These are phyloP conservation scores for Embidobia sp. DNA, from an alignment of 2,888 invertebrate species.

Conservation along the genomic window DNA sequence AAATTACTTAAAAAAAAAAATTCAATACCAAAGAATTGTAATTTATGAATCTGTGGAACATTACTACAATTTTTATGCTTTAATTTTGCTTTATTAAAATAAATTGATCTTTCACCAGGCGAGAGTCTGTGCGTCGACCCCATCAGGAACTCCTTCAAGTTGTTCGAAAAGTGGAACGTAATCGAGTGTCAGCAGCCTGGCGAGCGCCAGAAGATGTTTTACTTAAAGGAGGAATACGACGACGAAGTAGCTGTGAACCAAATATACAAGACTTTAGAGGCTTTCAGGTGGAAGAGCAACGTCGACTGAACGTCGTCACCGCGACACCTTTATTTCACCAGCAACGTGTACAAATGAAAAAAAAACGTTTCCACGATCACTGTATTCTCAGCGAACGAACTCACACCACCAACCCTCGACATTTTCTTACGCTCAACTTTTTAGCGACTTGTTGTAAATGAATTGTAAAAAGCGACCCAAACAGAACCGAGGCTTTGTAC, in stretches of 20 bases:
- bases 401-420: not conserved
- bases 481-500: too few species aligned
- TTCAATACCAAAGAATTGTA: too few species aligned
- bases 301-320: slow-evolving; percentile 69
- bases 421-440: slow-evolving; percentile 43
- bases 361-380: not conserved
- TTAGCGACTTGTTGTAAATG: slow-evolving; percentile 29
- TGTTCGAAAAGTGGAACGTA: slow-evolving; percentile 91
- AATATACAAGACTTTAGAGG: slow-evolving; percentile 75
- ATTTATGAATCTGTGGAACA: too few species aligned
- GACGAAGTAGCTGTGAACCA: slow-evolving; percentile 72
- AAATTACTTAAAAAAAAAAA: slow-evolving; percentile 14
- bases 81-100: too few species aligned
- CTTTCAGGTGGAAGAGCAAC: slow-evolving; percentile 77
- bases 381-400: not conserved
- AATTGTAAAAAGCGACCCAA: too few species aligned
- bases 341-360: slow-evolving; percentile 13
- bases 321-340: slow-evolving; percentile 1
- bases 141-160: slow-evolving; percentile 91
- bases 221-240: slow-evolving; percentile 76
- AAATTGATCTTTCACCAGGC: slow-evolving; percentile 82
- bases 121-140: slow-evolving; percentile 94
- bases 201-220: slow-evolving; percentile 76
- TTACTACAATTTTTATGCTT: too few species aligned
- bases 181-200: slow-evolving; percentile 83